Base-by-base conservation (phyloP, 2,888 invertebrate species). In the Meiosimyza platycephala region DNA sequence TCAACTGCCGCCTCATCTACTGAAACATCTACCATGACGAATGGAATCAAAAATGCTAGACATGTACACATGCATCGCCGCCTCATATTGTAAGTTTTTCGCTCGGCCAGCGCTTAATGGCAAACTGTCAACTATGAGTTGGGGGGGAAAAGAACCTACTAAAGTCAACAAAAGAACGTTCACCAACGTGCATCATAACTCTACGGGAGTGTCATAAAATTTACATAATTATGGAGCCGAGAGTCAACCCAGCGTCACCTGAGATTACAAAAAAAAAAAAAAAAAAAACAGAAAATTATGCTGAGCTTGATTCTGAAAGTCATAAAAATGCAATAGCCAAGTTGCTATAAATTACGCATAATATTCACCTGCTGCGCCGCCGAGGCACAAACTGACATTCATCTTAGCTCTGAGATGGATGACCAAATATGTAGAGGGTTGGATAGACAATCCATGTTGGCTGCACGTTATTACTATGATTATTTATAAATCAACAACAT, bases 141-240 rank as follows among this genome's bases (percentile, higher is more conserved):
- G 16, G 22, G 7, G 7, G 40, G 40, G 50, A 28, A 50, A 28
- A 18, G 22, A 40, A 40, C n/a, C 22, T 48, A 67, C 40, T 40
- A 40, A 40, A 40, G 9, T 40, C 40, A 40, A 40, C 40, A 40
- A 40, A 40, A 40, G 40, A 9, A 40, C 40, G 40, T 7, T 40
- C 40, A 40, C 6, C 40, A 40, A 1, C 6, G 40, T 40, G 12
- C 67, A 54, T 57, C 76, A 76, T 74, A 75, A 74, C 68, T 75
- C 72, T 65, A 62, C 65, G 65, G 65, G 76, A 79, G 78, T 79
- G 79, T 78, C 79, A 74, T 76, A 72, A 74, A 78, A 79, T 79
- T 78, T 79, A 73, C 79, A 79, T 79, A 78, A 79, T 79, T 78
- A 78, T 74, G 77, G 63, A 57, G 70, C 62, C 52, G 62, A 33